These are phyloP conservation scores for Callithrix jacchus DNA, from an alignment of 2,113 vertebrate genomes.

Conservation along the genomic window DNA sequence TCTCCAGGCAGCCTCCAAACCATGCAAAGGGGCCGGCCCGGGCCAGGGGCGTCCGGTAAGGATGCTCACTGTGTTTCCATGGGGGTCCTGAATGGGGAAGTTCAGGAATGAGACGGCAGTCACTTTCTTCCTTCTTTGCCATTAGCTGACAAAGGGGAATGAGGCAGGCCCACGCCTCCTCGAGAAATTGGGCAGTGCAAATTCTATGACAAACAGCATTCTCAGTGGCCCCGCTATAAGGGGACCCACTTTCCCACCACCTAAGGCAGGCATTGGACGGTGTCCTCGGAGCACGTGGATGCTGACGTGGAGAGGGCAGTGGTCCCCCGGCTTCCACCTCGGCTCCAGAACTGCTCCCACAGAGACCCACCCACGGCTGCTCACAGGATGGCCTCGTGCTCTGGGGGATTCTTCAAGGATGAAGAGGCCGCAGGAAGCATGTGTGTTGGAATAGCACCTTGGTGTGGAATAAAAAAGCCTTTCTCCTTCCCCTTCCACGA, in stretches of 20 bases:
- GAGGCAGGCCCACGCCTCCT: background rate
- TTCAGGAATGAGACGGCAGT: background rate
- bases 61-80: background rate
- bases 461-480: background rate
- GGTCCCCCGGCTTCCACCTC: background rate
- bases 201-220: background rate
- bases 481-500: background rate
- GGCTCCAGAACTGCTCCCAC: background rate
- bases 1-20: background rate
- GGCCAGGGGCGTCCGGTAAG: background rate
- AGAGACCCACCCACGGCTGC: background rate
- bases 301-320: background rate
- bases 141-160: background rate
- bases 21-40: background rate
- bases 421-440: rapidly evolving
- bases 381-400: background rate
- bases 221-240: background rate
- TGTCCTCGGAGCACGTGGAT: background rate
- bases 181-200: background rate
- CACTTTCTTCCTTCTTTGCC: background rate
- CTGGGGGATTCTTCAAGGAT: background rate
- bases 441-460: background rate
- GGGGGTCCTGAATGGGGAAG: background rate
- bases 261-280: background rate
- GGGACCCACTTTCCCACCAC: background rate